These are phyloP conservation scores for Redunca redunca DNA, from an alignment of 2,113 vertebrate genomes.

Conservation along the genomic window DNA sequence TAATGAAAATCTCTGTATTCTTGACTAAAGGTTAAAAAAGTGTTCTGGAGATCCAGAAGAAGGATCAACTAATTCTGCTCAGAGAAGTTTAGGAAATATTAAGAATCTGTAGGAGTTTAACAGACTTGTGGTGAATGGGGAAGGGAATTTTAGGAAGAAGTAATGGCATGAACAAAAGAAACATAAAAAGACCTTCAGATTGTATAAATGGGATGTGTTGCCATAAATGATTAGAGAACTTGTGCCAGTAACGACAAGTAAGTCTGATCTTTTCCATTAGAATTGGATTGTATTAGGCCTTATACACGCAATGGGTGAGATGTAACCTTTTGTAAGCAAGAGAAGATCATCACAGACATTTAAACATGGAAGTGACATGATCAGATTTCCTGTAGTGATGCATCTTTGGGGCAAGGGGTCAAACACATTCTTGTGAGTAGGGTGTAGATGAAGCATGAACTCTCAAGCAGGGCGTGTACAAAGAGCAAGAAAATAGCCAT, in stretches of 20 bases:
- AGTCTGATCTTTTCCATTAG: background rate
- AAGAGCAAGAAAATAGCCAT: background rate
- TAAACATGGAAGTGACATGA: background rate
- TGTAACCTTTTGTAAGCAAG: constrained; percentile 14
- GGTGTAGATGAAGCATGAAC: background rate
- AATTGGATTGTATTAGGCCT: background rate
- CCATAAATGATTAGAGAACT: background rate
- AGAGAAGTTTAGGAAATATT: background rate
- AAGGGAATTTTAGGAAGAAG: background rate
- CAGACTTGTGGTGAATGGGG: background rate
- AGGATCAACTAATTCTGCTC: background rate
- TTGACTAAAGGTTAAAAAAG: background rate
- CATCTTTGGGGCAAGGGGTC: background rate
- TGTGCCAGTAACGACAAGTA: background rate
- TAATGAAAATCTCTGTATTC: background rate
- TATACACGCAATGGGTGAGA: background rate
- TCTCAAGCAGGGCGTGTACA: background rate
- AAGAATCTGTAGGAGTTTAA: background rate
- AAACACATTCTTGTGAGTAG: background rate
- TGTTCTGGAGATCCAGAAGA: background rate
- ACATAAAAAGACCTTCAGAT: background rate
- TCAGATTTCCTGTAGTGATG: background rate
- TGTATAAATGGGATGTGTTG: background rate
- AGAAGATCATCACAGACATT: background rate
- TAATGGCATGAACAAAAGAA: background rate